Base-by-base conservation (phyloP, 2,113 vertebrate genomes). In the Scartelaos histophorus region DNA sequence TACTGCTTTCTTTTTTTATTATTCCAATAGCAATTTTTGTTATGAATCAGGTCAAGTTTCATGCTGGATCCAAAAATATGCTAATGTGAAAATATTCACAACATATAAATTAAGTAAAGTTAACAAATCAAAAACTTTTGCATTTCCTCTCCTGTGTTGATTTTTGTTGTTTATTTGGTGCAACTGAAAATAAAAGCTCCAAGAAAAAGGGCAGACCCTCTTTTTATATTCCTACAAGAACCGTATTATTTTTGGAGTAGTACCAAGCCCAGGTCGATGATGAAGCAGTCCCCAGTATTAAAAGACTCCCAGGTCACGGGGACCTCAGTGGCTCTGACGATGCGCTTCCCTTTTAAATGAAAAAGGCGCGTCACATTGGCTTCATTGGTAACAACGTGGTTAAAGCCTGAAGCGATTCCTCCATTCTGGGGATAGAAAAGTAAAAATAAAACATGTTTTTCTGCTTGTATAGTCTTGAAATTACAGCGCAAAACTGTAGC, bases 231-330 rank as follows among this genome's bases (percentile, higher is more conserved):
- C 17, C 7, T 7, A 53, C 19, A 53, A n/a, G 13, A 25, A n/a
- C 16, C 7, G 6, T 4, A 25, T 24, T 3, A 3, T 9, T 58
- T 5, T 13, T 13, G 13, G 43, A 47, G 24, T 1, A 24, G 16
- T 67, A 93, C 93, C 87, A 89, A 83, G 75, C 92, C 92, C 58
- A 93, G 75, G 67, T 93, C 93, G 16, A 94, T 81, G 78, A 94
- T 89, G 89, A 94, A 94, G 81, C 91, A 92, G 89, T 94, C 93
- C 68, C 89, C 92, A 2, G 46, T 87, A 82, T 93, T 94, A 54
- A 94, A 94, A 82, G 88, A 92, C 0, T 0, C 0, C 93, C 93
- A 94, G 17, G 19, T 35, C 29, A 93, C 0, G 3, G 49, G 3
- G 67, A 91, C 83, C 80, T 94, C 92, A 0, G 0, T 78, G 65